Conservation (phyloP, 2,888 invertebrate species). For the Hoplodrina blanda region DNA sequence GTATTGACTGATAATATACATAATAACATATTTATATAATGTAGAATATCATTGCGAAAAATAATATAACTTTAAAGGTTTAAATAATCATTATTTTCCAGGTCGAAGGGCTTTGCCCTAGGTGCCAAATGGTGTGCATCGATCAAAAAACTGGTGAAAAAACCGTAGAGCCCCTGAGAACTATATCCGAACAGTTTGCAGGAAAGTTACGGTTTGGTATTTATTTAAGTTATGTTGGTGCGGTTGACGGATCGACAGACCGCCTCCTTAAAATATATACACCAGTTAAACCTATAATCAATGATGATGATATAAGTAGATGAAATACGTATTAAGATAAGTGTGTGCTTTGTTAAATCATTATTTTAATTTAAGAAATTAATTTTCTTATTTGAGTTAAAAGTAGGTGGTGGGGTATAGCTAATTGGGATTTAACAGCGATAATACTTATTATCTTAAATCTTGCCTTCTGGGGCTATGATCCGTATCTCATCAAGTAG, state of each 20-base stretch:
- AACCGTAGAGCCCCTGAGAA: conserved; percentile 94
- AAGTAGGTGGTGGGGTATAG: conserved; percentile 43
- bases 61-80: neutral
- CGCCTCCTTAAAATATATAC: conserved; percentile 69
- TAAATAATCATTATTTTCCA: conserved; percentile 76
- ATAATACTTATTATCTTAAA: conserved; percentile 6
- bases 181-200: conserved; percentile 93
- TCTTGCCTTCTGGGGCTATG: conserved; percentile 38
- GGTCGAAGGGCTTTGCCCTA: conserved; percentile 95
- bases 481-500: conserved; percentile 57
- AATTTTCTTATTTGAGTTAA: conserved; percentile 46
- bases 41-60: no score
- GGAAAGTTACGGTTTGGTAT: conserved; percentile 96
- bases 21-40: no score
- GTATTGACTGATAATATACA: no score
- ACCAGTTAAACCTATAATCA: conserved; percentile 72
- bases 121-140: conserved; percentile 99
- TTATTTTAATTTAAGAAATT: conserved; percentile 39
- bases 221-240: conserved; percentile 91
- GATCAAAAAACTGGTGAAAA: conserved; percentile 96
- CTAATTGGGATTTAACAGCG: conserved; percentile 28
- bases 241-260: conserved; percentile 76
- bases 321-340: conserved; percentile 64
- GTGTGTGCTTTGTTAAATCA: conserved; percentile 15
- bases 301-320: conserved; percentile 79